These are phyloP conservation scores for Leguminivora glycinivorella DNA, from an alignment of 1,140 invertebrate genomes.

Conservation along the genomic window DNA sequence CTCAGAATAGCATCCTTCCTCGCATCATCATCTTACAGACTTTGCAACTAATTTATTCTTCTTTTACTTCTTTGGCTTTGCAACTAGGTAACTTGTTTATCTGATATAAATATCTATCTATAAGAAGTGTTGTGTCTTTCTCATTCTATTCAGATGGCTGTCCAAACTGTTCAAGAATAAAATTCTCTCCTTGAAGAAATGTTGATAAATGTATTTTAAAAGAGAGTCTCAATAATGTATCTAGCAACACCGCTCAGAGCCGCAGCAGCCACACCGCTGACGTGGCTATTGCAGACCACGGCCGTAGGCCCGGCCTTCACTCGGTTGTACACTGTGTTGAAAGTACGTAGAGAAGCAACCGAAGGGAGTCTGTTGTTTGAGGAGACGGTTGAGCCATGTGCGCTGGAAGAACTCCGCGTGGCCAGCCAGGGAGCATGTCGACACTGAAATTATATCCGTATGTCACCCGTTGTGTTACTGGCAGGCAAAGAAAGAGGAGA, in stretches of 20 bases:
- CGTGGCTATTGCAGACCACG: slow-evolving; percentile 42
- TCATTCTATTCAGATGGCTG: no score
- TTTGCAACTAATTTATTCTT: no score
- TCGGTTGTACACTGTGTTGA: not conserved
- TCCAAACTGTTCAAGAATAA: no score
- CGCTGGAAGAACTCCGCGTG: slow-evolving; percentile 46
- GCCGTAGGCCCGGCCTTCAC: not conserved
- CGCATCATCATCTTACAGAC: no score
- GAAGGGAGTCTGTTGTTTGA: slow-evolving; percentile 41
- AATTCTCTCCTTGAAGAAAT: slow-evolving; percentile 32
- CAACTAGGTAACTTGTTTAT: no score
- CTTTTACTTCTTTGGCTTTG: no score
- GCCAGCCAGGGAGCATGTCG: slow-evolving; percentile 48
- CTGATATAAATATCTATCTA: no score
- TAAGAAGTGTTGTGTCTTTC: no score
- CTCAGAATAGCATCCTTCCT: no score
- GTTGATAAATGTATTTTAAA: slow-evolving; percentile 37
- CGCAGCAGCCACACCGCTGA: slow-evolving; percentile 44
- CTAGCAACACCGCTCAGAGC: slow-evolving; percentile 42
- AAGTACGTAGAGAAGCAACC: slow-evolving; percentile 45
- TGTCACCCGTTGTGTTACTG: no score
- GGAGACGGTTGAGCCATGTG: slow-evolving; percentile 43
- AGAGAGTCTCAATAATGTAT: slow-evolving; percentile 47
- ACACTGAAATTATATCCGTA: slow-evolving; percentile 43
- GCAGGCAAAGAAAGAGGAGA: no score